Conservation (phyloP, 35 echinoderm and acorn worm genomes). For the Ophioderma brevispina region DNA sequence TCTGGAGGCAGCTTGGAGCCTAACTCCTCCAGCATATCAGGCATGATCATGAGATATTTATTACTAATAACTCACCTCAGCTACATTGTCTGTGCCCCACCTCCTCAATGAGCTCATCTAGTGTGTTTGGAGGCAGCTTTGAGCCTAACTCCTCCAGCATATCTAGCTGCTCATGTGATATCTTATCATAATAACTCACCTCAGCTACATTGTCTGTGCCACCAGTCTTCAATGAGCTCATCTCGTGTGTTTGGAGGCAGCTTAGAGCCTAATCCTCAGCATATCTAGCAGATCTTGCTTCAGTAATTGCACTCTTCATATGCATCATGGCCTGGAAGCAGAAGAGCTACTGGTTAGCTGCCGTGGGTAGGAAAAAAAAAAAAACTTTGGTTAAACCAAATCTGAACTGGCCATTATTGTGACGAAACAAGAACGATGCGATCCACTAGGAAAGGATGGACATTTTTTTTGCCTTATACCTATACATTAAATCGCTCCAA, state of each 20-base stretch:
- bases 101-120: conserved; percentile 95
- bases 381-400: no score
- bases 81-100: conserved; percentile 93
- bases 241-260: conserved; percentile 97
- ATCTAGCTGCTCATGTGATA: conserved; percentile 72
- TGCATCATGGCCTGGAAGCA: conserved; percentile 92
- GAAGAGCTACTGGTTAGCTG: conserved; percentile 67
- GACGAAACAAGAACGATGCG: no score
- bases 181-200: conserved; percentile 27
- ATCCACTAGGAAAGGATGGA: no score
- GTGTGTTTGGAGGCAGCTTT: conserved; percentile 87
- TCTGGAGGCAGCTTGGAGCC: conserved; percentile 77
- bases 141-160: conserved; percentile 75
- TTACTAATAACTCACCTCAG: no score
- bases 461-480: no score
- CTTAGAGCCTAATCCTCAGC: conserved; percentile 48
- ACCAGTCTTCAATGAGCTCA: conserved; percentile 96
- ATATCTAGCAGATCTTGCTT: conserved; percentile 96
- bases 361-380: conserved; percentile 8
- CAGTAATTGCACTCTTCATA: conserved; percentile 90
- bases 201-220: conserved; percentile 94
- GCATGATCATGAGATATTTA: no score
- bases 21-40: no score
- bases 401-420: no score
- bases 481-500: no score